Base-by-base conservation (phyloP, 2,797 vertebrate genomes). In the Taenioides sp. region DNA sequence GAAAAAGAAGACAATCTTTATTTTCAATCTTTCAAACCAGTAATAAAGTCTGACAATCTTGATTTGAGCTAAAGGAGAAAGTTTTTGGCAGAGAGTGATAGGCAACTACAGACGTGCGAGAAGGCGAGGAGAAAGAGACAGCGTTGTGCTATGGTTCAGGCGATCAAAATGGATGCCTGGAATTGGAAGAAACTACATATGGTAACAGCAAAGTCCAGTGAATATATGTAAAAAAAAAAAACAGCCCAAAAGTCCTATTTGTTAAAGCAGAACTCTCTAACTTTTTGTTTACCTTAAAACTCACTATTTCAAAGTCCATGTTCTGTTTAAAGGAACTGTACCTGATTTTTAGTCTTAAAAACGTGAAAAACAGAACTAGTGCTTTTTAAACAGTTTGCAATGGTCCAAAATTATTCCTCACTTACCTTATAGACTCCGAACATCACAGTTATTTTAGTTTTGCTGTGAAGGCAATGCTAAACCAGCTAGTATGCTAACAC, bases 1-100 rank as follows among this genome's bases (percentile, higher is more conserved):
- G 27, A 68, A 80, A 89, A 90, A 86, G 80, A 86, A 67, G 72
- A 85, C 79, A 81, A 84, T 86, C 83, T 90, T 91, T 91, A 92
- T 90, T 92, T 28, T 89, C 52, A 87, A 77, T 81, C 72, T 80
- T 88, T 87, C 69, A 81, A 89, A 86, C 66, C 65, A 74, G 86
- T 87, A 86, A 86, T 78, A 88, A 90, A 92, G 71, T 79, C 79
- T 83, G 83, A 87, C 83, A 83, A 81, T 86, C 83, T 88, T 75
- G 72, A 78, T 83, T 86, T 69, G 84, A 89, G 85, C 70, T 72
- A 78, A 79, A 80, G 72, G 77, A 67, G 59, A 86, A 79, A 72
- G 37, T 64, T 86, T 85, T 90, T 85, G 86, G 80, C 75, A 86
- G 86, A 88, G 78, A 84, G 82, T 68, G 70, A n/a, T 71, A 84